phyloP scores from a whole-genome alignment of 1,140 invertebrate species.

The Neodiprion lecontei region DNA sequence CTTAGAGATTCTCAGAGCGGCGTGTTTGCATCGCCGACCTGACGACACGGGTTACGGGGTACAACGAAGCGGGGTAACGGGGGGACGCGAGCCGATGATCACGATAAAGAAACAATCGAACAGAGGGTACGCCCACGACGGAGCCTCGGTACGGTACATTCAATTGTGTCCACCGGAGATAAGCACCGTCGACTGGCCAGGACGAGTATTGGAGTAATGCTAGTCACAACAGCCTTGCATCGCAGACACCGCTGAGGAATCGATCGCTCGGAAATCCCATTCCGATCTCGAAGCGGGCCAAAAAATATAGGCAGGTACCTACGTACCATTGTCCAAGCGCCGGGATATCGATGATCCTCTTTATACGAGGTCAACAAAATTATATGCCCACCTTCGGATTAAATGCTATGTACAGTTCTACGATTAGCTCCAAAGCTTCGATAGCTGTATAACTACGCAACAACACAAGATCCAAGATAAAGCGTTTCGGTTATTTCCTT shows the following conservation, averaged over 20 bases:
- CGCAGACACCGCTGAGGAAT: background rate
- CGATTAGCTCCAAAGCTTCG: too few relatives aligned
- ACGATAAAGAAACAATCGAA: constrained; percentile 57
- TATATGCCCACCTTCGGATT: too few relatives aligned
- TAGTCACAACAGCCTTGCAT: constrained; percentile 1
- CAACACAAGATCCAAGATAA: too few relatives aligned
- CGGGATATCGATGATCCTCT: background rate
- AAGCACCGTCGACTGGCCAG: background rate
- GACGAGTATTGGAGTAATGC: background rate
- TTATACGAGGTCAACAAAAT: background rate
- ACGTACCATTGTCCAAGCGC: background rate
- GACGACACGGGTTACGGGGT: background rate
- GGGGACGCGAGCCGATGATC: constrained; percentile 31
- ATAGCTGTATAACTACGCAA: too few relatives aligned
- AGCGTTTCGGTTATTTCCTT: too few relatives aligned
- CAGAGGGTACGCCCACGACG: constrained; percentile 40
- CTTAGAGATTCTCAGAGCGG: background rate
- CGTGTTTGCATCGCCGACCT: background rate
- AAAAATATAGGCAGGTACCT: background rate
- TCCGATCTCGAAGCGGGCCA: background rate
- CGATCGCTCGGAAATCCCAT: background rate
- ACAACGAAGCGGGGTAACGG: background rate
- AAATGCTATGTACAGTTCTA: too few relatives aligned
- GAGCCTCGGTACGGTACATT: constrained; percentile 41
- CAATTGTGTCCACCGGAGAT: constrained; percentile 36